Evolutionary conservation across 2,113 vertebrate genomes (phyloP).

Genomic region (Bujurquina vittata): DNA sequence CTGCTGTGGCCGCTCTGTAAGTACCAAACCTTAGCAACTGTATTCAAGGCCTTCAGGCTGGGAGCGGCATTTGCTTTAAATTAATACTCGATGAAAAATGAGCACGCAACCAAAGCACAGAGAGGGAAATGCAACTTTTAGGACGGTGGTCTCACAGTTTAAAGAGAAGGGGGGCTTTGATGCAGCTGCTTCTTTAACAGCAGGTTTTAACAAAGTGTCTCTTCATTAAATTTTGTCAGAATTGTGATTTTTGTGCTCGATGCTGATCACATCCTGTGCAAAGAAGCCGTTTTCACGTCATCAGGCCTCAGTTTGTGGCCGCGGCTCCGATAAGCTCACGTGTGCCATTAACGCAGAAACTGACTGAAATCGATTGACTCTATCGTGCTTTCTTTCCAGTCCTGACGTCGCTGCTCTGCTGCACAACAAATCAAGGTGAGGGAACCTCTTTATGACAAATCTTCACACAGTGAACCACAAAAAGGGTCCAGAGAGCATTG

Average conservation of each 20-base stretch:
- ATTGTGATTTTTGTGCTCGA: background rate
- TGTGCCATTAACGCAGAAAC: no score
- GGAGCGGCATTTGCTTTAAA: background rate
- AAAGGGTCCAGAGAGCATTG: background rate
- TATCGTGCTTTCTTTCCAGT: background rate
- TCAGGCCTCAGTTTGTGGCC: background rate
- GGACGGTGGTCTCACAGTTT: background rate
- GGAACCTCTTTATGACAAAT: accelerated
- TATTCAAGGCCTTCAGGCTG: background rate
- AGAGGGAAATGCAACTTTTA: background rate
- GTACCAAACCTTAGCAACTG: background rate
- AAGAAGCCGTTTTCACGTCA: background rate
- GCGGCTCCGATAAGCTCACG: background rate
- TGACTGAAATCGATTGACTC: background rate
- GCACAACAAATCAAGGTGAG: background rate
- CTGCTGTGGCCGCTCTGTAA: background rate
- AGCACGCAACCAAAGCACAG: background rate
- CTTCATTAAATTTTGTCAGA: background rate
- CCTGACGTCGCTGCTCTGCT: background rate
- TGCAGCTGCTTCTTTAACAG: background rate
- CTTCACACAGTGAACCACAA: background rate
- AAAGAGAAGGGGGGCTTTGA: background rate
- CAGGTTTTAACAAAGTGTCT: background rate
- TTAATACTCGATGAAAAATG: background rate
- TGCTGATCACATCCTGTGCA: background rate